Evolutionary conservation across 2,888 invertebrate genomes (phyloP), one percentile per base, ranked within the genome.

Genomic region (Hypercompe scribonia): DNA sequence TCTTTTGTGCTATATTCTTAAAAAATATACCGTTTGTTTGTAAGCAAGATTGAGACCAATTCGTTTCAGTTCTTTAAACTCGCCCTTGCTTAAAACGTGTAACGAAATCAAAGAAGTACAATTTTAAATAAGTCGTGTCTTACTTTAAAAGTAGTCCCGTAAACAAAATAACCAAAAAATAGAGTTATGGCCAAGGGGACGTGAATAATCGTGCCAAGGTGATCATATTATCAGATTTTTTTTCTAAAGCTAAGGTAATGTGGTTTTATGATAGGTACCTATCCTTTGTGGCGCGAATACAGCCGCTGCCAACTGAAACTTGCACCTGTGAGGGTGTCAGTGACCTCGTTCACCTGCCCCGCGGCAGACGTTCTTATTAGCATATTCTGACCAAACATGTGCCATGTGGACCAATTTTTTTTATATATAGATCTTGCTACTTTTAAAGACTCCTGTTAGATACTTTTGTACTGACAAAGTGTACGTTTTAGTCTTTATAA

Each of bases 301-400:
- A 78, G 70, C 71, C 72, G 77, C 79, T 77, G 75, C 80, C 81
- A 80, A 79, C 75, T 82, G 85, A 83, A 83, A 85, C 76, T 77
- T 80, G 85, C 92, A 91, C 90, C 92, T 92, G 91, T 90, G 85
- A 78, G 86, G 82, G 87, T 87, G 94, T 93, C 94, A 90, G 83
- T 91, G 94, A 95, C 93, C 95, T 84, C 89, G 84, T 87, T 92
- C 95, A 95, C 95, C 94, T 94, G 95, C 92, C 88, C 85, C 83
- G 82, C 81, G 84, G 83, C 86, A 87, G 85, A 87, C 85, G 85
- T 82, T 84, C 85, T 80, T 82, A 90, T 93, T 93, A 90, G 84
- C 91, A 92, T 91, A 91, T 83, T 84, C 81, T 83, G 82, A 78
- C 78, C 78, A 81, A 81, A 87, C 83, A 83, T 50, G 81, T 82